Base-by-base conservation (phyloP, 1,140 invertebrate genomes). In the Luehdorfia chinensis region DNA sequence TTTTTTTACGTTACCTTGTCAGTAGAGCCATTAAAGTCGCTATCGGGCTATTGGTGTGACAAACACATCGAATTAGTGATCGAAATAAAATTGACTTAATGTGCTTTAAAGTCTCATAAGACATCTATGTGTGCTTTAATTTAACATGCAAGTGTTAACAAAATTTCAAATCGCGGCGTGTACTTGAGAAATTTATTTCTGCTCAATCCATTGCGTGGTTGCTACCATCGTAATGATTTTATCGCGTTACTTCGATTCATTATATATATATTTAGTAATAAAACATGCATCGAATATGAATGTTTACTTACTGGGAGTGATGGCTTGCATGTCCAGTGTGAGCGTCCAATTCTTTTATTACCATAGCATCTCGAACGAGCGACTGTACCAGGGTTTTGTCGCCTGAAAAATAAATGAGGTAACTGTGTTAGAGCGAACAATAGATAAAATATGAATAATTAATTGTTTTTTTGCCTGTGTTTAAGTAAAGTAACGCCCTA, bases 21-120 rank as follows among this genome's bases (percentile, higher is more conserved):
- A 94, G 90, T 78, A 94, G 89, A 90, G 92, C 92, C 92, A 94
- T 93, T 90, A 94, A 92, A 89, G 91, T 93, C 90, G 92, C 93
- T 91, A 94, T 92, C 87, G 93, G 93, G 92, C 93, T 94, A 91
- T 89, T n/a, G n/a, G n/a, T 90, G 75, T 81, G 75, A 80, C 74
- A 84, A 84, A 80, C 66, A 83, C 66, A 83, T 66, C 66, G 8
- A 68, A 80, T 84, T 84, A 84, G 77, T 84, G 67, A 81, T 66
- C 58, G 63, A 72, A 59, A 62, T 69, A 73, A 71, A 73, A 59
- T 47, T 31, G 65, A 64, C 21, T 43, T 43, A 43, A 43, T 57
- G 49, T 57, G 45, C 46, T 45, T 32, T 28, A 46, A 37, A 43
- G n/a, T 23, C 30, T 23, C 14, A 6, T 28, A 2, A 8, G 13